Evolutionary conservation across 2,888 invertebrate genomes (phyloP).

Genomic region (Agrotis segetum): DNA sequence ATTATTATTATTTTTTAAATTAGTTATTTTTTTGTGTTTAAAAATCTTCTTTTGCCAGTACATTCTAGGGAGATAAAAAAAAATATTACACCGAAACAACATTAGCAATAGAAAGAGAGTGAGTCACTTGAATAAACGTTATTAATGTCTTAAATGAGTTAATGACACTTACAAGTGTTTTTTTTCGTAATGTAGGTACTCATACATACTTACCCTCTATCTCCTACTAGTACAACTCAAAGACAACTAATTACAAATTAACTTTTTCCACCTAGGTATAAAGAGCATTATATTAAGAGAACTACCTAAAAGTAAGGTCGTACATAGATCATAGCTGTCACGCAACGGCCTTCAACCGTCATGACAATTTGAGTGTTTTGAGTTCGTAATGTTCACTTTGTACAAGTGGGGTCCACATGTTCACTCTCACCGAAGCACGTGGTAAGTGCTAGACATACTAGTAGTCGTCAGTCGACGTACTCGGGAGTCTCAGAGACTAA

Average conservation of each 20-base stretch:
- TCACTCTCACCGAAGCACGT: slow-evolving; percentile 43
- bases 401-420: slow-evolving; percentile 42
- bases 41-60: too few relatives aligned
- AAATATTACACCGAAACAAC: too few relatives aligned
- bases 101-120: too few relatives aligned
- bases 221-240: slow-evolving; percentile 2
- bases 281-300: slow-evolving; percentile 10
- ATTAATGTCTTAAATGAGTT: background rate
- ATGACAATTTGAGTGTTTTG: slow-evolving; percentile 33
- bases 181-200: background rate
- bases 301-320: slow-evolving; percentile 15
- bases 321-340: slow-evolving; percentile 40
- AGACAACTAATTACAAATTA: slow-evolving; percentile 22
- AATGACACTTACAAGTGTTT: slow-evolving; percentile 4
- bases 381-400: slow-evolving; percentile 42
- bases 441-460: slow-evolving; percentile 7
- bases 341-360: slow-evolving; percentile 34
- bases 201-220: slow-evolving; percentile 6
- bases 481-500: slow-evolving; percentile 57
- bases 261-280: slow-evolving; percentile 19
- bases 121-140: slow-evolving; percentile 7
- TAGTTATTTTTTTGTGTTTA: too few relatives aligned
- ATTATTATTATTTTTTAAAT: too few relatives aligned
- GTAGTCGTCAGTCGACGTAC: slow-evolving; percentile 41
- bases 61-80: background rate